Conservation (phyloP, 2,888 invertebrate genomes). For the Strigamia crassipes region DNA sequence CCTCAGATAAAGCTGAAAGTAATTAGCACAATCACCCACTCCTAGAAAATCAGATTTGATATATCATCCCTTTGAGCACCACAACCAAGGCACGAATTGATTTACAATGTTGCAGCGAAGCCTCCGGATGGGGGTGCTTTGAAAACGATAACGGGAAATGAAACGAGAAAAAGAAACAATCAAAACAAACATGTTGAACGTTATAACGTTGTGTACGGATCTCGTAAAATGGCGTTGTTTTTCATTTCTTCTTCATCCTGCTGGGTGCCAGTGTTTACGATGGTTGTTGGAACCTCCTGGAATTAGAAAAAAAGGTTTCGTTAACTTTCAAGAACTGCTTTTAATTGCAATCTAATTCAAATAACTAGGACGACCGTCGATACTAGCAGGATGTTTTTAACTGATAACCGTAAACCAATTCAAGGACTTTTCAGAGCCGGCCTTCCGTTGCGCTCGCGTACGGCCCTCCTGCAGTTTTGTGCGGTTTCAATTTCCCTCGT, state of each 20-base stretch:
- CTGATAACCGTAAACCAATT: conserved; percentile 3
- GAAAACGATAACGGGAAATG: neutral
- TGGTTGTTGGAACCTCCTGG: neutral
- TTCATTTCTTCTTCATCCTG: neutral
- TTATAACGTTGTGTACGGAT: neutral
- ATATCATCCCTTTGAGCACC: conserved; percentile 1
- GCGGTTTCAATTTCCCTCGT: neutral
- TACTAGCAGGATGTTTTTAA: conserved; percentile 5
- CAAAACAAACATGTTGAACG: neutral
- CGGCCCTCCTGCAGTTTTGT: neutral
- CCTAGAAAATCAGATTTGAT: neutral
- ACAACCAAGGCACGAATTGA: conserved; percentile 12
- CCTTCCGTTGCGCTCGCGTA: neutral
- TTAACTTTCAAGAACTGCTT: neutral
- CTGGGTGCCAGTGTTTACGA: neutral
- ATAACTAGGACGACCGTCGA: neutral
- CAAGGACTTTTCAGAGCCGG: neutral
- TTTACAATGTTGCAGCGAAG: neutral
- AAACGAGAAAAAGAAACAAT: neutral
- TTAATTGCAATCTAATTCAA: conserved; percentile 8
- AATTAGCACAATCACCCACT: conserved; percentile 10
- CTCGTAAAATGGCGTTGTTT: neutral
- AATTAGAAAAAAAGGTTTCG: neutral
- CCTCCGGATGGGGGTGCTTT: neutral
- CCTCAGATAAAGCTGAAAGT: conserved; percentile 2